phyloP scores from a whole-genome alignment of 2,797 vertebrate genomes.

The Alexandromys oeconomus region DNA sequence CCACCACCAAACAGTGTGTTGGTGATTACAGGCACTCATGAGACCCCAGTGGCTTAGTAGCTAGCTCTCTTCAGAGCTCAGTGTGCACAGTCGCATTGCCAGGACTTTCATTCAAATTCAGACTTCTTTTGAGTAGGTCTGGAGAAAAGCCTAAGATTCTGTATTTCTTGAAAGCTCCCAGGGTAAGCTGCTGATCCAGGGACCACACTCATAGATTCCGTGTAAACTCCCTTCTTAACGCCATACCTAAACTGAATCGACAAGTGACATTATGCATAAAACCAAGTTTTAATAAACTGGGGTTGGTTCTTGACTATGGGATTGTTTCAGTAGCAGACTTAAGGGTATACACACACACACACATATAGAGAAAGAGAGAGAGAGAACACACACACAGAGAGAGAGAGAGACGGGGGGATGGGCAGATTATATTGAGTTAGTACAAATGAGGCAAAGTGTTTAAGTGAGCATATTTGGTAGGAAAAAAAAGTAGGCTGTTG shows the following conservation, averaged over 20 bases:
- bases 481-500: not conserved
- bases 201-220: not conserved
- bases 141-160: not conserved
- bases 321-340: not conserved
- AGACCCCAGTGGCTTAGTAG: not conserved
- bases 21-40: fast-evolving
- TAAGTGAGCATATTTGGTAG: not conserved
- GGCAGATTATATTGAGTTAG: not conserved
- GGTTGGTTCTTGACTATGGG: not conserved
- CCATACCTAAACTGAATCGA: not conserved
- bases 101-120: not conserved
- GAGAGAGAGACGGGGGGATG: no score
- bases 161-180: not conserved
- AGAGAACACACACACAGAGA: no score
- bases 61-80: not conserved
- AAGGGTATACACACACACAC: not conserved
- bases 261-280: not conserved
- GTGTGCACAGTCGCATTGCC: not conserved
- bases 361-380: not conserved
- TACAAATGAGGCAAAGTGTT: not conserved
- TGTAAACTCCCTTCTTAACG: not conserved
- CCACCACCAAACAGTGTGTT: not conserved
- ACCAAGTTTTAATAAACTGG: not conserved
- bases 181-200: not conserved
- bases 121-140: not conserved